These are phyloP conservation scores for Sisyra terminalis DNA, from an alignment of 2,888 invertebrate species.

Conservation along the genomic window DNA sequence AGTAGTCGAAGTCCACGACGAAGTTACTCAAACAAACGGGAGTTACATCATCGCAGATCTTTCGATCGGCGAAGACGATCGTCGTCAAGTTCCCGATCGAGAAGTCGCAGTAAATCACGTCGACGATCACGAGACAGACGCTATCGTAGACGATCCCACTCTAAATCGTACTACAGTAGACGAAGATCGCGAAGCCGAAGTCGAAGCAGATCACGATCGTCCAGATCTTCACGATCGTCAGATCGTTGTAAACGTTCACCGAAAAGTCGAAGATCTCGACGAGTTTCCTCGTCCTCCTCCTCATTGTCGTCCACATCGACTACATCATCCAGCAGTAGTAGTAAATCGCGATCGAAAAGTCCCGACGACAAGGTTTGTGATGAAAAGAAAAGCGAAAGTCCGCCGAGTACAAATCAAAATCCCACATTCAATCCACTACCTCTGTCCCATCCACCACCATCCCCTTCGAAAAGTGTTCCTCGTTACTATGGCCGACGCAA, in stretches of 20 bases:
- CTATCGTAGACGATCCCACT: slow-evolving; percentile 17
- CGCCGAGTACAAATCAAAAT: no score
- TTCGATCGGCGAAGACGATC: slow-evolving; percentile 10
- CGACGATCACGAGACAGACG: slow-evolving; percentile 19
- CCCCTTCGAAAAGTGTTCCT: slow-evolving; percentile 26
- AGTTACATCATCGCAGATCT: not conserved
- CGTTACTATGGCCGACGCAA: slow-evolving; percentile 40
- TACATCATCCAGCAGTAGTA: not conserved
- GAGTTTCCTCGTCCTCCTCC: slow-evolving; percentile 10
- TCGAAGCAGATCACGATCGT: slow-evolving; percentile 18
- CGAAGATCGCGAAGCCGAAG: slow-evolving; percentile 21
- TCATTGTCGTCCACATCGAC: slow-evolving; percentile 8
- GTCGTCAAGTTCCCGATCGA: slow-evolving; percentile 13
- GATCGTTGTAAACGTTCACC: not conserved
- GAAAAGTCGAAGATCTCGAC: slow-evolving; percentile 1
- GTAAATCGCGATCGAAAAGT: slow-evolving; percentile 1
- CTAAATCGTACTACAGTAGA: not conserved
- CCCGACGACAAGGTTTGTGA: not conserved
- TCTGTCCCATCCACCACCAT: slow-evolving; percentile 1
- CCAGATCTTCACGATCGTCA: slow-evolving; percentile 17
- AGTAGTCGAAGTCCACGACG: slow-evolving; percentile 7
- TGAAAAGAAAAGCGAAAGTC: not conserved
- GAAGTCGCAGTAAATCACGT: slow-evolving; percentile 20
- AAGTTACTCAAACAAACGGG: not conserved
- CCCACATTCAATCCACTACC: no score